Evolutionary conservation across 2,888 invertebrate genomes (phyloP).

Genomic region (Lutraria lutraria): DNA sequence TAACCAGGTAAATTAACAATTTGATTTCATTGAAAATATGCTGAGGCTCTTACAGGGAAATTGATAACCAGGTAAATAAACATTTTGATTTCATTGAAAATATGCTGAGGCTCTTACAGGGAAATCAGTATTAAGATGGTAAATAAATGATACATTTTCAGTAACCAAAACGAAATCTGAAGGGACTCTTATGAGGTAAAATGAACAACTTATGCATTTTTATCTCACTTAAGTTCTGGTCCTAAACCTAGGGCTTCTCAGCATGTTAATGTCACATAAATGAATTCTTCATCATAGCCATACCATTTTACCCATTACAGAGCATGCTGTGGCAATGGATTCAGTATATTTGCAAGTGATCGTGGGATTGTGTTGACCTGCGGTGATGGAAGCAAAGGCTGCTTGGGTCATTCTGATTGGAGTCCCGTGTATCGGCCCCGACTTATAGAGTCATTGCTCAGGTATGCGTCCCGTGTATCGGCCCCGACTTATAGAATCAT

Average conservation of each 20-base stretch:
- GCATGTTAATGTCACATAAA: too few species aligned
- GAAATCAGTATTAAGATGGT: too few species aligned
- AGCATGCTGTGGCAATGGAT: constrained; percentile 90
- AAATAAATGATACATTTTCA: too few species aligned
- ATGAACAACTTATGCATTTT: too few species aligned
- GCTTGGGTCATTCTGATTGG: constrained; percentile 90
- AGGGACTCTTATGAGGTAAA: too few species aligned
- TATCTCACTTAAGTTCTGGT: too few species aligned
- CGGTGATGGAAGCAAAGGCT: constrained; percentile 90
- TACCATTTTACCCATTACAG: constrained; percentile 83
- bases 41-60: too few species aligned
- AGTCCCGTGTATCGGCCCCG: constrained; percentile 89
- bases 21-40: neutral
- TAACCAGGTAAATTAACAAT: constrained; percentile 87
- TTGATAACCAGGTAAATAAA: neutral
- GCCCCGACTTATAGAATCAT: too few species aligned
- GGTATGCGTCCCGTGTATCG: constrained; percentile 81
- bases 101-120: too few species aligned
- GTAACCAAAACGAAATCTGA: too few species aligned
- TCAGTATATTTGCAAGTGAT: constrained; percentile 90
- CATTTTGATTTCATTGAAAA: neutral
- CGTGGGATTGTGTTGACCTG: constrained; percentile 91
- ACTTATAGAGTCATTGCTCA: constrained; percentile 88
- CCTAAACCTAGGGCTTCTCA: too few species aligned
- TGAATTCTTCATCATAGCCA: too few species aligned